Evolutionary conservation across 2,888 invertebrate species (phyloP).

Genomic region (Oxyteleia sp.): DNA sequence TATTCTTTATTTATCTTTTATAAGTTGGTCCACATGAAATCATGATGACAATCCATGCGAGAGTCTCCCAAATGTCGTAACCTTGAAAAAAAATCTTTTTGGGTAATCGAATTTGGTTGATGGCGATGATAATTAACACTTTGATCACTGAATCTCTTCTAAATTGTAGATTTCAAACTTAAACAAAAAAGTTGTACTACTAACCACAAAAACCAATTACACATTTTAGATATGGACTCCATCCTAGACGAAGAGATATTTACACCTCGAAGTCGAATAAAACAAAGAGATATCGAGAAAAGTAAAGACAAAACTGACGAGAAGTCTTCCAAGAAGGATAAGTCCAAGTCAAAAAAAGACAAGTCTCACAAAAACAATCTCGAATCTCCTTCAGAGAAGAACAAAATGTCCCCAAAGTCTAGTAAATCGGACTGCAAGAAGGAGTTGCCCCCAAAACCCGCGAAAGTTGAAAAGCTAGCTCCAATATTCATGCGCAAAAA

Average conservation of each 20-base stretch:
- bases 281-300: background rate
- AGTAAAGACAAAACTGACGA: background rate
- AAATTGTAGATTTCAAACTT: background rate
- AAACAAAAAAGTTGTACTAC: too few species aligned
- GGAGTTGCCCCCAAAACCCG: too few species aligned
- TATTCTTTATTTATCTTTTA: too few species aligned
- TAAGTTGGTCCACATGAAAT: too few species aligned
- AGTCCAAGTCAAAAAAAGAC: constrained; percentile 25
- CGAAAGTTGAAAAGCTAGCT: constrained; percentile 45
- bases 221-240: background rate
- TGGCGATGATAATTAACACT: constrained; percentile 61
- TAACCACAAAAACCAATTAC: background rate
- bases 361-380: constrained; percentile 14
- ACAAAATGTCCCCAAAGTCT: background rate
- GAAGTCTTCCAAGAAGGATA: constrained; percentile 16
- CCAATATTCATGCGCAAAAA: constrained; percentile 54
- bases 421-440: background rate
- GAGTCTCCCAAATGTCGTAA: constrained; percentile 46
- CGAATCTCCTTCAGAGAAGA: background rate
- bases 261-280: constrained; percentile 16
- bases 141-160: constrained; percentile 57
- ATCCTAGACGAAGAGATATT: constrained; percentile 24
- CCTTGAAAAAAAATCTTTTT: too few species aligned
- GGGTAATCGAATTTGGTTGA: constrained; percentile 27
- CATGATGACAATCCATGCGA: constrained; percentile 36